Conservation (phyloP, 1,140 invertebrate genomes). For the Drosophila cardini region DNA sequence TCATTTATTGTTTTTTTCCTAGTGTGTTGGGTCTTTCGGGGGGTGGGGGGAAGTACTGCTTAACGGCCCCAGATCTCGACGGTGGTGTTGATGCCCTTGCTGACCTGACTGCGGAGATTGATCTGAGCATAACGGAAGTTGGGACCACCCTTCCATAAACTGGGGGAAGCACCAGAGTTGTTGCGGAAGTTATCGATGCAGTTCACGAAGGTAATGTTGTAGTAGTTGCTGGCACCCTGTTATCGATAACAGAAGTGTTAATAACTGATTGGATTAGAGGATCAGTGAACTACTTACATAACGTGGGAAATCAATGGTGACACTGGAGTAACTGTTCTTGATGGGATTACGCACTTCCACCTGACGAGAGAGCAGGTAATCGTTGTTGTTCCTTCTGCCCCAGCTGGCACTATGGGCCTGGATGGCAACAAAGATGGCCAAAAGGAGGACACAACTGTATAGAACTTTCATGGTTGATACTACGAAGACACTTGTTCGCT, state of each 20-base stretch:
- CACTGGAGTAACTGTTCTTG: slow-evolving; percentile 66
- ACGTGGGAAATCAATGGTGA: slow-evolving; percentile 62
- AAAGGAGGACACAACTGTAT: slow-evolving; percentile 55
- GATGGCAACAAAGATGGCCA: slow-evolving; percentile 60
- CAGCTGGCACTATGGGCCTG: slow-evolving; percentile 63
- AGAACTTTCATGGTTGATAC: slow-evolving; percentile 57
- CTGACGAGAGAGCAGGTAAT: slow-evolving; percentile 61
- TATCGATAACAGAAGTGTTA: not conserved
- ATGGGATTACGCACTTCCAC: slow-evolving; percentile 54
- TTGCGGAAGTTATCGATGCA: slow-evolving; percentile 78
- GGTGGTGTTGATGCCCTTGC: slow-evolving; percentile 68
- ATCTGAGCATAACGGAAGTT: slow-evolving; percentile 49
- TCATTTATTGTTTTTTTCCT: slow-evolving; percentile 14
- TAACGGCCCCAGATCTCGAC: slow-evolving; percentile 71
- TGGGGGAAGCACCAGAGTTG: slow-evolving; percentile 61
- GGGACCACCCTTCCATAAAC: slow-evolving; percentile 62
- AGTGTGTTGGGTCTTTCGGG: not conserved
- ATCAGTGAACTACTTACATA: slow-evolving; percentile 54
- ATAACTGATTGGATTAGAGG: not conserved
- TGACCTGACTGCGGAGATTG: slow-evolving; percentile 58
- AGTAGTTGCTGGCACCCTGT: slow-evolving; percentile 52
- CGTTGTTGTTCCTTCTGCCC: slow-evolving; percentile 50
- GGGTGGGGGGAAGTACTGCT: not conserved
- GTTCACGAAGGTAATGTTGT: slow-evolving; percentile 56
- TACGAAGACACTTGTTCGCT: slow-evolving; percentile 23